Percentiles rank a stretch among this genome's conserved stretches.
phyloP scores from a whole-genome alignment of 2,797 vertebrate species.

The Typhlichthys subterraneus region DNA sequence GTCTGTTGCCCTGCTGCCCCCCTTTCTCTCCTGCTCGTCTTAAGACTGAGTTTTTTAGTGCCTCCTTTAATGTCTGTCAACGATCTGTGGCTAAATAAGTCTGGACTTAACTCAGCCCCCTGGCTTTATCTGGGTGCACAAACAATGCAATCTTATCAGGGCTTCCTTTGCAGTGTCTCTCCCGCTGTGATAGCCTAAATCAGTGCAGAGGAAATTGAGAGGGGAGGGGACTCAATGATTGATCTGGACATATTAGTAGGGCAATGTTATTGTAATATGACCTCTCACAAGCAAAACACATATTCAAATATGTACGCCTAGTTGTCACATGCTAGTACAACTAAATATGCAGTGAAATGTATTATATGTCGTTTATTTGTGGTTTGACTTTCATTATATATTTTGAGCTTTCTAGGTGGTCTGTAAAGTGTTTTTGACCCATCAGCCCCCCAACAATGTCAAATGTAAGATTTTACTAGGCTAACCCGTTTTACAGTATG shows the following conservation, averaged over 20 bases:
- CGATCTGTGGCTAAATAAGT: constrained; percentile 48
- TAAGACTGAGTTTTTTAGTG: constrained; percentile 43
- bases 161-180: constrained; percentile 61
- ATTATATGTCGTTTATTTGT: background rate
- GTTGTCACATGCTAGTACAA: too few species aligned
- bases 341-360: too few species aligned
- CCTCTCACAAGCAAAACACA: too few species aligned
- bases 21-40: constrained; percentile 29
- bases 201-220: constrained; percentile 38
- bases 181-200: constrained; percentile 57
- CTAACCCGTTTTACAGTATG: too few species aligned
- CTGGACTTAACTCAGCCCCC: constrained; percentile 39
- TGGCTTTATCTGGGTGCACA: constrained; percentile 65
- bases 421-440: too few species aligned
- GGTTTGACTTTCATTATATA: background rate
- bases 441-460: too few species aligned
- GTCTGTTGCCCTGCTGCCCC: constrained; percentile 28
- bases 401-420: background rate
- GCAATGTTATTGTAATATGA: background rate
- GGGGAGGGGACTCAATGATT: constrained; percentile 31
- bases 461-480: too few species aligned
- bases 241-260: constrained; percentile 8
- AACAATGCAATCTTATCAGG: constrained; percentile 75
- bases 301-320: too few species aligned
- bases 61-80: constrained; percentile 66